Evolutionary conservation across 2,797 vertebrate genomes (phyloP), one percentile per base, ranked within the genome.

Genomic region (Sebastes vulpes): DNA sequence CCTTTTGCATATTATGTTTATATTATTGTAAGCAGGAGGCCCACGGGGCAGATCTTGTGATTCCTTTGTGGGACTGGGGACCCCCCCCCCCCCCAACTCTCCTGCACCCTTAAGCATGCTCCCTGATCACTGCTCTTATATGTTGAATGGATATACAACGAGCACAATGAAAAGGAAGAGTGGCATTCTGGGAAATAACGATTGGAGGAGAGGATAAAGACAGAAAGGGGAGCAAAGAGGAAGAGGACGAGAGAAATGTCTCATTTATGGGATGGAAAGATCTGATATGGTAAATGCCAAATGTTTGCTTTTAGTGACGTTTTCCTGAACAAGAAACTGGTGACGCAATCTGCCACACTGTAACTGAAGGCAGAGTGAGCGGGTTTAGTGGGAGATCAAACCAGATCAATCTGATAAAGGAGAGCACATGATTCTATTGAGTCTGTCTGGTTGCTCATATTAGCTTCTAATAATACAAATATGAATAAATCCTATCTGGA

Each of bases 1-100:
- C 67, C 74, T 77, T 72, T 75, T 83, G 85, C 86, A 91, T 93
- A 87, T 89, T 91, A 86, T 89, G 81, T 92, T 87, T 87, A 79
- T 93, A 90, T 92, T 81, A 90, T 79, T 84, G 84, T 82, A 77
- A 88, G 83, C 80, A 88, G 75, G 77, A 85, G 75, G 78, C 82
- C 89, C 83, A 48, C 57, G 29, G 90, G 88, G 81, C 65, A 86
- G 69, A 83, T 89, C 35, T 71, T 60, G 60, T 79, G 89, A 85
- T 90, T 82, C 84, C 80, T 90, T 83, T 85, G 87, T 88, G 82
- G 71, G 38, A 46, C 16, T 46, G 14, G 3, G 50, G 16, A 79
- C 18, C 64, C 38, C 18, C 1, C 60, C n/a, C 18, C 1, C 3
- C 1, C 60, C 32, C 58, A 48, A 53, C 77, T 61, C 79, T 71